Evolutionary conservation across 2,113 vertebrate species (phyloP).

Genomic region (Pelmatolapia mariae): DNA sequence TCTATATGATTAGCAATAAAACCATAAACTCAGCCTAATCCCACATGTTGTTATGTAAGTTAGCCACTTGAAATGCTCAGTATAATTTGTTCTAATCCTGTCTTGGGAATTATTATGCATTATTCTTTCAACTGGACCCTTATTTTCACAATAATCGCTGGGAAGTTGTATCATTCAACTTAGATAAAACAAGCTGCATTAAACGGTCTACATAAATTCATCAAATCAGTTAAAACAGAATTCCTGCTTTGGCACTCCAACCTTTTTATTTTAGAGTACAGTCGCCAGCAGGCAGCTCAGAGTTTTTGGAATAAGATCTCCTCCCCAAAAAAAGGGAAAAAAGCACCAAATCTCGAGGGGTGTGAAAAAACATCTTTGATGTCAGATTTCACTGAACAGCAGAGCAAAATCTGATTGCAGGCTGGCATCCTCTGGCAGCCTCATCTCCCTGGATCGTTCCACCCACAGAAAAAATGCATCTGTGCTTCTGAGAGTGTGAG

Average conservation of each 20-base stretch:
- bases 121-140: not conserved
- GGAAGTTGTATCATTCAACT: not conserved
- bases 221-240: not conserved
- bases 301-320: slow-evolving; percentile 37
- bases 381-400: slow-evolving; percentile 41
- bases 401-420: slow-evolving; percentile 39
- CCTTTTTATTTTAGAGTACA: not conserved
- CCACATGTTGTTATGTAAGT: not conserved
- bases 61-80: not conserved
- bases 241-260: not conserved
- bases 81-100: not conserved
- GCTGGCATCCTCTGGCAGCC: slow-evolving; percentile 43
- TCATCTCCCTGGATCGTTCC: slow-evolving; percentile 37
- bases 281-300: slow-evolving; percentile 28
- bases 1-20: not conserved
- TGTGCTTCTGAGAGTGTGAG: slow-evolving; percentile 6
- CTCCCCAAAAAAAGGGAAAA: not conserved
- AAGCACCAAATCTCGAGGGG: slow-evolving; percentile 34
- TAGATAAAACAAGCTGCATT: not conserved
- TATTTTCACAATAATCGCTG: not conserved
- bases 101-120: not conserved
- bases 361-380: slow-evolving; percentile 55
- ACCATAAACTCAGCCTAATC: not conserved
- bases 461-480: slow-evolving; percentile 51
- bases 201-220: not conserved